phyloP scores from a whole-genome alignment of 1,140 invertebrate genomes.

The Bombus waltoni region DNA sequence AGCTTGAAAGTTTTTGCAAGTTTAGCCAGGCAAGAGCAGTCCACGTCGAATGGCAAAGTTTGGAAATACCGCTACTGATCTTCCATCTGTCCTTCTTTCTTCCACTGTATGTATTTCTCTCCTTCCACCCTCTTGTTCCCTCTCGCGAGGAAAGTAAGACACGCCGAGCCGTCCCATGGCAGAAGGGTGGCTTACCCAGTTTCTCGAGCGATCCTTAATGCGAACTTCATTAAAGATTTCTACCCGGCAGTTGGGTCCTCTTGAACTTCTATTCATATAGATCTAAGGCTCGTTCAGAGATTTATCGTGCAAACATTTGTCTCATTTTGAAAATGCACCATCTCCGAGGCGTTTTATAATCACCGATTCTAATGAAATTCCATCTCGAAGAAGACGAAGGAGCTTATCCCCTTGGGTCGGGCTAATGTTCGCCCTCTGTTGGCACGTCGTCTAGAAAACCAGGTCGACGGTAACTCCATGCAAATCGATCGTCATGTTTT shows the following conservation, averaged over 20 bases:
- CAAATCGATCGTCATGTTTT: slow-evolving; percentile 4
- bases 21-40: not conserved
- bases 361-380: slow-evolving; percentile 29
- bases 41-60: slow-evolving; percentile 42
- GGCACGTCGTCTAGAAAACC: not conserved
- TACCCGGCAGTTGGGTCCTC: slow-evolving; percentile 21
- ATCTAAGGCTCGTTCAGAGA: slow-evolving; percentile 33
- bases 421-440: not conserved
- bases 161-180: not conserved
- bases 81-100: not conserved
- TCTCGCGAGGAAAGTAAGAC: slow-evolving; percentile 13
- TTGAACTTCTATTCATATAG: slow-evolving; percentile 50
- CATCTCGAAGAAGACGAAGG: not conserved
- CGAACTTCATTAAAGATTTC: slow-evolving; percentile 59
- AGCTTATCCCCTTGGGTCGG: slow-evolving; percentile 7
- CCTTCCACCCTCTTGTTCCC: not conserved
- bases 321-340: slow-evolving; percentile 35
- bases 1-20: slow-evolving; percentile 31
- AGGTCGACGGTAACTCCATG: not conserved
- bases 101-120: not conserved
- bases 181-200: slow-evolving; percentile 46
- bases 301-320: slow-evolving; percentile 45
- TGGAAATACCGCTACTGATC: slow-evolving; percentile 31
- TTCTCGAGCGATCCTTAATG: slow-evolving; percentile 41
- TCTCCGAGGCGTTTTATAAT: slow-evolving; percentile 10